Conservation (phyloP, 1,140 invertebrate species). For the Callitettix versicolor region DNA sequence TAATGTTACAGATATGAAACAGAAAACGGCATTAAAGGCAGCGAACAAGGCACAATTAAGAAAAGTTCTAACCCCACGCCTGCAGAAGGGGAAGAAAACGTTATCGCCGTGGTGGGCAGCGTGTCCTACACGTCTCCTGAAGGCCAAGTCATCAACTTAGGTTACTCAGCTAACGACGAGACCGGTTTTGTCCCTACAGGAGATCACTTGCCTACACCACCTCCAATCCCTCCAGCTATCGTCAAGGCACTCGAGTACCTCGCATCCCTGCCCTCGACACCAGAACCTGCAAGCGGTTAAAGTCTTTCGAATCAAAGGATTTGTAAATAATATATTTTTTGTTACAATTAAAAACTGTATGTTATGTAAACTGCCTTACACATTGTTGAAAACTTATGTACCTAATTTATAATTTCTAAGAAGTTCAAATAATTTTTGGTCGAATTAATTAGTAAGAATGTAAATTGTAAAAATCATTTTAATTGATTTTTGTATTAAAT, state of each 20-base stretch:
- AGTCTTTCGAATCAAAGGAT: not conserved
- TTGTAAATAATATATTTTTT: not conserved
- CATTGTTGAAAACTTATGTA: no score
- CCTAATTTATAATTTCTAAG: no score
- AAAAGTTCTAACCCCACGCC: slow-evolving; percentile 54
- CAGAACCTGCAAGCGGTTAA: not conserved
- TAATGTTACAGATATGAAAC: slow-evolving; percentile 61
- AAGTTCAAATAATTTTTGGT: no score
- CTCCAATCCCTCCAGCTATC: slow-evolving; percentile 38
- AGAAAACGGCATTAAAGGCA: slow-evolving; percentile 69
- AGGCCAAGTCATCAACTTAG: slow-evolving; percentile 51
- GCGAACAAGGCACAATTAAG: slow-evolving; percentile 55
- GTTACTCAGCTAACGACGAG: slow-evolving; percentile 60
- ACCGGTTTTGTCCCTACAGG: slow-evolving; percentile 45
- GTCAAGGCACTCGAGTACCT: slow-evolving; percentile 56
- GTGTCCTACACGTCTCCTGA: slow-evolving; percentile 59
- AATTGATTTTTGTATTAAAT: no score
- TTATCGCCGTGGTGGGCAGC: slow-evolving; percentile 61
- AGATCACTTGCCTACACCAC: slow-evolving; percentile 33
- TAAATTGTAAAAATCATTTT: no score
- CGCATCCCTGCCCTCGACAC: slow-evolving; percentile 25
- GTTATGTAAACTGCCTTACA: no score
- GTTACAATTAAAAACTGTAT: not conserved
- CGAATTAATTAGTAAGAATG: no score
- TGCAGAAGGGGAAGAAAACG: slow-evolving; percentile 28